These are phyloP conservation scores for Bombus superbus DNA, from an alignment of 1,140 invertebrate genomes.

Conservation along the genomic window DNA sequence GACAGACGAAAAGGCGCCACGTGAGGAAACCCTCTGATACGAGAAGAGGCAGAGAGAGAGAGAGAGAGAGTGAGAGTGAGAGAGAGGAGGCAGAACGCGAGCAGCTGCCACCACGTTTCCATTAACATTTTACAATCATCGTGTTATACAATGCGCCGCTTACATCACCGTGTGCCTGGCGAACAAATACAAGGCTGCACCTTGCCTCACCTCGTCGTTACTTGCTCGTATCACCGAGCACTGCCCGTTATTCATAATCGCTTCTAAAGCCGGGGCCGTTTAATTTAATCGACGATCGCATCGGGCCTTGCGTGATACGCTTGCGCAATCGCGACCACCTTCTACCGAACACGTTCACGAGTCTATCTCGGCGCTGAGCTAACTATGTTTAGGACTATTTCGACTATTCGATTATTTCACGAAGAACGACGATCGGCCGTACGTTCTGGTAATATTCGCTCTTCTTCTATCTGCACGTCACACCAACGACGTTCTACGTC, in stretches of 20 bases:
- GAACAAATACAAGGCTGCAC: conserved; percentile 74
- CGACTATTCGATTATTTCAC: no score
- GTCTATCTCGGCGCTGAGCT: no score
- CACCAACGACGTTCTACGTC: no score
- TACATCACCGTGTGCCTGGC: conserved; percentile 61
- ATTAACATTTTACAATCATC: conserved; percentile 73
- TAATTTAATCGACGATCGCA: conserved; percentile 73
- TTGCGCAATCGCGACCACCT: conserved; percentile 49
- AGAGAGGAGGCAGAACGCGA: no score
- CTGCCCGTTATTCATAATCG: conserved; percentile 71
- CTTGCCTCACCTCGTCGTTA: conserved; percentile 52
- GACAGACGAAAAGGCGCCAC: no score
- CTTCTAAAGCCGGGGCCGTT: conserved; percentile 62
- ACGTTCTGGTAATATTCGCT: no score
- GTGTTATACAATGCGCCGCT: conserved; percentile 70
- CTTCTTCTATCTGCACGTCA: no score
- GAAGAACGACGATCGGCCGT: no score
- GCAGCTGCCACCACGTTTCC: conserved; percentile 50
- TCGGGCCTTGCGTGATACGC: conserved; percentile 37
- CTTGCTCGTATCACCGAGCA: conserved; percentile 37
- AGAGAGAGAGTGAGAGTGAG: no score
- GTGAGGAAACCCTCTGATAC: not conserved
- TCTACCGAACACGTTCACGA: not conserved
- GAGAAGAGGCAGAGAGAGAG: not conserved
- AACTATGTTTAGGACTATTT: no score